phyloP scores from a whole-genome alignment of 2,797 vertebrate genomes.

The Ciconia nigra region DNA sequence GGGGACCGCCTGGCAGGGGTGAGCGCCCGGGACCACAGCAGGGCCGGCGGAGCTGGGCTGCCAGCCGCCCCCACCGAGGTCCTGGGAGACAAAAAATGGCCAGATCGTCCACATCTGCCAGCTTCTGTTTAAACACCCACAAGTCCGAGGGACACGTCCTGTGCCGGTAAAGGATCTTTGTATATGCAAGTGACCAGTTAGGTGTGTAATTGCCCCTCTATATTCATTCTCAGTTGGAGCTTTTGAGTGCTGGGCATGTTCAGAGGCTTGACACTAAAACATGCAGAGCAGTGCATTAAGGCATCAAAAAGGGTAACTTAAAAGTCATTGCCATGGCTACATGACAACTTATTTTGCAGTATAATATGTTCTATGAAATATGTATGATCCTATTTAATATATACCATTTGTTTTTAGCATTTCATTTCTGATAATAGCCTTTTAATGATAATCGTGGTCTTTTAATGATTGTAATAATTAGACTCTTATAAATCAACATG shows the following conservation, averaged over 20 bases:
- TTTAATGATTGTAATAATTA: conserved; percentile 32
- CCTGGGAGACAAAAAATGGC: too few species aligned
- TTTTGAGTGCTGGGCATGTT: neutral
- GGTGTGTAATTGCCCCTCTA: neutral
- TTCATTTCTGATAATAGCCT: conserved; percentile 50
- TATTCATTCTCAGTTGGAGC: neutral
- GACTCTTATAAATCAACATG: conserved; percentile 41
- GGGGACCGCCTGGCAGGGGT: neutral
- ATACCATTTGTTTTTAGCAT: conserved; percentile 50
- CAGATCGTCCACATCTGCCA: neutral
- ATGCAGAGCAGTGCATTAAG: conserved; percentile 6
- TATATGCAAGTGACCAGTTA: neutral
- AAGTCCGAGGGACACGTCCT: neutral
- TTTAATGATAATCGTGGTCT: conserved; percentile 50
- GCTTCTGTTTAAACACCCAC: neutral
- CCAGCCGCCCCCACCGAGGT: neutral
- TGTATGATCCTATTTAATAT: conserved; percentile 33
- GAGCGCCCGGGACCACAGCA: rapidly evolving
- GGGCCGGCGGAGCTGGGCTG: neutral
- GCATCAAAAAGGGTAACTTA: conserved; percentile 41
- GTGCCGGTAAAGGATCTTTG: neutral
- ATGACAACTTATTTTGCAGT: conserved; percentile 51
- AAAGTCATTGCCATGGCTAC: conserved; percentile 62
- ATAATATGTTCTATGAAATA: conserved; percentile 44
- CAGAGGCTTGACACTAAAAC: neutral